Evolutionary conservation across 2,113 vertebrate genomes (phyloP), one percentile per base, ranked within the genome.

Genomic region (Himantopus leucocephalus): DNA sequence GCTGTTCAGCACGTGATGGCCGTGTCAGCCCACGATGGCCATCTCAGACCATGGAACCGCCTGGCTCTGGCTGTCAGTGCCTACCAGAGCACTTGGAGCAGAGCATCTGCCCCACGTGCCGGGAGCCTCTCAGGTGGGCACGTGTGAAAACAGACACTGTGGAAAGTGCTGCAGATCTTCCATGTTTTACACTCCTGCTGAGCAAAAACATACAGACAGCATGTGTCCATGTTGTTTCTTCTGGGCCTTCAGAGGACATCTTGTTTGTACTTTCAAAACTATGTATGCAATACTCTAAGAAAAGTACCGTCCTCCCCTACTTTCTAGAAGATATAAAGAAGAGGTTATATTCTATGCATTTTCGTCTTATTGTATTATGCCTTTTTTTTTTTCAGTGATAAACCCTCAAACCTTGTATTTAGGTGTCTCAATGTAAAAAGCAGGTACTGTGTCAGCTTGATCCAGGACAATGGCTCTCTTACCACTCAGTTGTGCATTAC

Each of bases 1-100:
- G 20, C 30, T 50, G 17, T n/a, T 73, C 23, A 37, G 55, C 6
- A 35, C 2, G 1, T 59, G 67, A 22, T 41, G n/a, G 22, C 62
- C 53, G 3, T 35, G 27, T 12, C 41, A 78, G 34, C 60, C 45
- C 15, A 12, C 0, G 1, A 19, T 45, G 45, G 45, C 45, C 45
- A 19, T 45, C 24, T 11, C 35, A 78, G 34, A 55, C 45, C 15
- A 12, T 0, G 1, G 63, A 63, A 34, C 37, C 3, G 1, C 14
- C 19, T 6, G 2, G 6, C 19, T 78, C 24, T 1, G 4, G 11
- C 43, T 66, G 7, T 8, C 1, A 2, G 27, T 66, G 37, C 29
- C 9, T 64, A 8, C 55, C 0, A 0, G 17, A 21, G 14, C 2
- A 2, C 64, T 19, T 17, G 4, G 77, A 80, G 58, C 22, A 47